Evolutionary conservation across 2,888 invertebrate species (phyloP), one percentile per base, ranked within the genome.

Genomic region (Drosophila tripunctata): DNA sequence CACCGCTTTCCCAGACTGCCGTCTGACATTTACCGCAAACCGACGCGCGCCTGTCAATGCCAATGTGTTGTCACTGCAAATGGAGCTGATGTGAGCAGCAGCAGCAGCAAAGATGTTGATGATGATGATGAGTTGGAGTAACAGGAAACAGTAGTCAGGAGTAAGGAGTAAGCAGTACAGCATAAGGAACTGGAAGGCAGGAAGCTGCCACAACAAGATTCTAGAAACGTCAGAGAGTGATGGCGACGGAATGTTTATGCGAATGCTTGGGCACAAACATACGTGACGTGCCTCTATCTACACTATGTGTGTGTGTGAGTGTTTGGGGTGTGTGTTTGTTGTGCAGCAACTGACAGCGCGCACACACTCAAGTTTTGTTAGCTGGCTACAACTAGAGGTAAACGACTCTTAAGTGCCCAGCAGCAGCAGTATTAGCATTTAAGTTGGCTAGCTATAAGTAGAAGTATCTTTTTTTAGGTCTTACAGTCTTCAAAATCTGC

Each of bases 221-320:
- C 17, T 14, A 60, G 52, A 40, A 48, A 50, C 41, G 33, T 30
- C 48, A 45, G 27, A 45, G 41, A 45, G 33, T 22, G 62, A 67
- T 74, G 74, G 80, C 73, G 74, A 63, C 68, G 79, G 76, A 84
- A 81, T 81, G 85, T 76, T 81, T 84, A 81, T 79, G 81, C 81
- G 81, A 81, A 84, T 84, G 85, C 81, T 78, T 81, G 76, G 75
- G 81, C 78, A 69, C 75, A 78, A 74, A 78, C 81, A 81, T 84
- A 81, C 81, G 84, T 81, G 81, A 74, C 84, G 64, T 75, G 75
- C 78, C 80, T 51, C 64, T 33, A 48, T 17, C 58, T 50, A 36
- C 54, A 30, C 8, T 65, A 22, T 63, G 50, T 65, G 36, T 48
- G 36, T 43, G 15, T 21, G 47, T 48, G 17, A 58, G 27, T 31